phyloP scores from a whole-genome alignment of 2,888 invertebrate genomes.

The Philhelius pedissequus region DNA sequence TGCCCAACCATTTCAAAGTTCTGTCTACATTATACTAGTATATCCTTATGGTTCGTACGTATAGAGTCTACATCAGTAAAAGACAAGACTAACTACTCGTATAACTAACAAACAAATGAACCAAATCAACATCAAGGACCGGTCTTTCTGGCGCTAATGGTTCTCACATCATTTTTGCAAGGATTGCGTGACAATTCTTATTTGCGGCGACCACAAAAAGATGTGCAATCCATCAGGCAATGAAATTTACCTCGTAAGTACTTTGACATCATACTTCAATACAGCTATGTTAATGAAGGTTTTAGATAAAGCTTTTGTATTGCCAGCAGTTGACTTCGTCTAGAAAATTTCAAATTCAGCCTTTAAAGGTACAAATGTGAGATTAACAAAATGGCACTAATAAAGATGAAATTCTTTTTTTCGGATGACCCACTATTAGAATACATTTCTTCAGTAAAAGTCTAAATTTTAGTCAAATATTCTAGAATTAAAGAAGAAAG shows the following conservation, averaged over 20 bases:
- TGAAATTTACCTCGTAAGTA: not conserved
- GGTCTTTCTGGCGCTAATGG: slow-evolving; percentile 64
- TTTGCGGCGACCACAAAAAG: slow-evolving; percentile 15
- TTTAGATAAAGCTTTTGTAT: slow-evolving; percentile 31
- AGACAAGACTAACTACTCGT: not conserved
- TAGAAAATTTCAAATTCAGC: too few species aligned
- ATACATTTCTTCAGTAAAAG: not conserved
- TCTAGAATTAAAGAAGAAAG: not conserved
- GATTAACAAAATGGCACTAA: not conserved
- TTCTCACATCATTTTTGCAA: slow-evolving; percentile 59
- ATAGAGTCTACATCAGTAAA: not conserved
- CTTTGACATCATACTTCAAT: not conserved
- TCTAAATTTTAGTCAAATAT: too few species aligned
- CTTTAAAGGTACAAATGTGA: not conserved
- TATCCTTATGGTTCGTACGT: slow-evolving; percentile 13
- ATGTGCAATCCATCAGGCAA: not conserved
- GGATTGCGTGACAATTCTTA: slow-evolving; percentile 59
- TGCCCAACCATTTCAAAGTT: slow-evolving; percentile 41
- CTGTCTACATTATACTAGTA: not conserved
- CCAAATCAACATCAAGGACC: slow-evolving; percentile 6
- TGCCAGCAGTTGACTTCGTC: slow-evolving; percentile 27
- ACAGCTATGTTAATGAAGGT: slow-evolving; percentile 13
- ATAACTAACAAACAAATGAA: not conserved
- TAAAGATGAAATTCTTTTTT: too few species aligned
- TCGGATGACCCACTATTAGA: too few species aligned